These are phyloP conservation scores for Pantelozetes paolii DNA, from an alignment of 2,888 invertebrate species.

Conservation along the genomic window DNA sequence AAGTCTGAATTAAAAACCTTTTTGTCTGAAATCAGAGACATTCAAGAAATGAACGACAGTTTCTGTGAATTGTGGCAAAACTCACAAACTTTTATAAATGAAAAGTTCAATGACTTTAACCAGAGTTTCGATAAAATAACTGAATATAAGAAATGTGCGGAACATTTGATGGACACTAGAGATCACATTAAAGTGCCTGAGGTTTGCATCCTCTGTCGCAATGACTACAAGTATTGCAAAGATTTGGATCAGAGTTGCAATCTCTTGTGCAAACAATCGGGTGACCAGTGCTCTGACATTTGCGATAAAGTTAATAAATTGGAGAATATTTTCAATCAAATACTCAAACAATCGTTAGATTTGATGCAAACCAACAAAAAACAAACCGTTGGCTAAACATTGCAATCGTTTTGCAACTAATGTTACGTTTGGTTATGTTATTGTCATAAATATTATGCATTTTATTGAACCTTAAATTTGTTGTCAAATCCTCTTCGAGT, in stretches of 20 bases:
- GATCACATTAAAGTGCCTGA: background rate
- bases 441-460: too few relatives aligned
- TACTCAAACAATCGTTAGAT: slow-evolving; percentile 7
- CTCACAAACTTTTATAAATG: background rate
- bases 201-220: background rate
- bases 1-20: background rate
- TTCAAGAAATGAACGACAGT: background rate
- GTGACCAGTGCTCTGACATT: background rate
- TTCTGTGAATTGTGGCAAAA: background rate
- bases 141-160: background rate
- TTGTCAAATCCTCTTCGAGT: too few relatives aligned
- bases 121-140: background rate
- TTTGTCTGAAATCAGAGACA: background rate
- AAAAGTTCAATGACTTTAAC: background rate
- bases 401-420: too few relatives aligned
- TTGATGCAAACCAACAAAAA: background rate
- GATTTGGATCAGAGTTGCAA: slow-evolving; percentile 17
- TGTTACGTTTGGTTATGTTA: too few relatives aligned
- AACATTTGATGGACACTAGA: background rate
- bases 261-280: background rate
- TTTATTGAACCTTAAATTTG: too few relatives aligned
- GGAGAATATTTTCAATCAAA: slow-evolving; percentile 10
- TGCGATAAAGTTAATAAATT: slow-evolving; percentile 16
- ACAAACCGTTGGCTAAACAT: background rate
- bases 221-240: background rate